Evolutionary conservation across 1,140 invertebrate genomes (phyloP).

Genomic region (Galleria mellonella): DNA sequence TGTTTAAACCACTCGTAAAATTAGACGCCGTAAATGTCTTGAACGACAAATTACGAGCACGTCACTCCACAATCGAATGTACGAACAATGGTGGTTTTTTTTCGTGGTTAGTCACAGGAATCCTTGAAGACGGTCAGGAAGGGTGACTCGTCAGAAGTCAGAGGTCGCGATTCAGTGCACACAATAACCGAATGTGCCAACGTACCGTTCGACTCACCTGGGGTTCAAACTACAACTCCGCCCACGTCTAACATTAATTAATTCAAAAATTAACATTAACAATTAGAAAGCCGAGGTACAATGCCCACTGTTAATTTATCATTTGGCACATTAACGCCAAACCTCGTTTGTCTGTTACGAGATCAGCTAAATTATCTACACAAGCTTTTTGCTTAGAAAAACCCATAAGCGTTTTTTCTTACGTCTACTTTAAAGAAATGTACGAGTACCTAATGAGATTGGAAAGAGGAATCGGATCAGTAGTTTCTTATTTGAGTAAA

Average conservation of each 20-base stretch:
- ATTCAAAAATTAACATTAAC: conserved; percentile 9
- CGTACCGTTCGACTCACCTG: not conserved
- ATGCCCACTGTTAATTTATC: conserved; percentile 4
- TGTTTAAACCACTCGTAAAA: conserved; percentile 9
- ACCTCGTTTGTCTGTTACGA: no score
- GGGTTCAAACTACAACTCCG: not conserved
- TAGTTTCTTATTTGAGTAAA: no score
- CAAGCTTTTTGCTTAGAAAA: no score
- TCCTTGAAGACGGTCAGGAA: conserved; percentile 35
- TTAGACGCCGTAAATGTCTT: conserved; percentile 6
- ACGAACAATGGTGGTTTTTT: conserved; percentile 45
- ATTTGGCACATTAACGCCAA: conserved; percentile 6
- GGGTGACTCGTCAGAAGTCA: conserved; percentile 41
- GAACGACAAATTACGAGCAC: conserved; percentile 2
- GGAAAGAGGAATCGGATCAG: no score
- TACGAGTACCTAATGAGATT: no score
- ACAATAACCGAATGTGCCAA: not conserved
- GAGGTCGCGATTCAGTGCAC: conserved; percentile 20
- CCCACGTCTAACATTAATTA: conserved; percentile 4
- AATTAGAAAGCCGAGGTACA: conserved; percentile 4
- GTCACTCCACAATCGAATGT: conserved; percentile 3
- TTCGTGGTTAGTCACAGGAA: conserved; percentile 39
- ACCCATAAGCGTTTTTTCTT: no score
- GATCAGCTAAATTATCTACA: no score
- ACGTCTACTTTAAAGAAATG: no score